These are phyloP conservation scores for Colletes gigas DNA, from an alignment of 1,140 invertebrate genomes.

Conservation along the genomic window DNA sequence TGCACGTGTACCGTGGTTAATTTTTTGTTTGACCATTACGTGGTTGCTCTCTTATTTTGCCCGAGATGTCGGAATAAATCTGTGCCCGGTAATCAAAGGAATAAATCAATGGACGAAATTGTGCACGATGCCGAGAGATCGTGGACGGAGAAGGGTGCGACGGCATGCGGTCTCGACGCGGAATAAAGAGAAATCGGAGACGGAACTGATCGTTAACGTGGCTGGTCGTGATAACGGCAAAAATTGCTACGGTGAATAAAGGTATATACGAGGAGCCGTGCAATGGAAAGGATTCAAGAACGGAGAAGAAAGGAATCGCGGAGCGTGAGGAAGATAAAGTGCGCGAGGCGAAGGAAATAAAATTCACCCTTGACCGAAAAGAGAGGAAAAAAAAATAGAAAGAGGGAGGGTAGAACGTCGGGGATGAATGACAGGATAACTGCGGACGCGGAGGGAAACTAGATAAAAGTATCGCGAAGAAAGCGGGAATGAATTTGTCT, in stretches of 20 bases:
- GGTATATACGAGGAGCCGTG: not conserved
- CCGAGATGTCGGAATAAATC: too few species aligned
- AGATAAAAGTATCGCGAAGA: not conserved
- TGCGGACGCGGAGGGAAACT: not conserved
- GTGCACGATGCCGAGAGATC: not conserved
- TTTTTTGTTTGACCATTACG: too few species aligned
- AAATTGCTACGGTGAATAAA: not conserved
- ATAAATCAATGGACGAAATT: not conserved
- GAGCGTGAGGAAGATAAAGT: constrained; percentile 9
- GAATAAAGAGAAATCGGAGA: not conserved
- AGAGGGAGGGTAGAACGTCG: too few species aligned
- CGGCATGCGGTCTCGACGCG: not conserved
- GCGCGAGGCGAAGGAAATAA: not conserved
- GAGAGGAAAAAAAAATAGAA: not conserved
- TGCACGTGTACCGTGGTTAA: too few species aligned
- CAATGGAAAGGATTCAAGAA: not conserved
- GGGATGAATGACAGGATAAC: not conserved
- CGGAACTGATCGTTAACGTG: constrained; percentile 7
- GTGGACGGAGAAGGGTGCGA: not conserved
- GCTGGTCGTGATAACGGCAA: not conserved
- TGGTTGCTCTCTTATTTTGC: too few species aligned
- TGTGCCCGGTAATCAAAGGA: too few species aligned
- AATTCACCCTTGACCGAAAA: not conserved
- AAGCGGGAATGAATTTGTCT: constrained; percentile 1
- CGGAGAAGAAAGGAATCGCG: not conserved